A percentile compares a stretch with the other conserved stretches of the same genome.
These are phyloP conservation scores for Mycetomoellerius zeteki DNA, from an alignment of 1,140 invertebrate species.

Conservation along the genomic window DNA sequence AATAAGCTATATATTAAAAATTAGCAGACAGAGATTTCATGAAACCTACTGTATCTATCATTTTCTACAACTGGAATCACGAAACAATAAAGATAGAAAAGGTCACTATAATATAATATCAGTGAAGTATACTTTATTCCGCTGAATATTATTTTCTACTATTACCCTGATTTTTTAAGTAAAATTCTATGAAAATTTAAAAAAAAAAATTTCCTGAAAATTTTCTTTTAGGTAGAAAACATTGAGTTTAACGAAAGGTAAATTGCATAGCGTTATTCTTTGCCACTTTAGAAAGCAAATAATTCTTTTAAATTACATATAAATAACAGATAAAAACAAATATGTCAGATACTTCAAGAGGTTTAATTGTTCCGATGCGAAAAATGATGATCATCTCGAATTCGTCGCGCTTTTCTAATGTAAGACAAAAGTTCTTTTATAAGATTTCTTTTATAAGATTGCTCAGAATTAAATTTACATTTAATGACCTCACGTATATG, in stretches of 20 bases:
- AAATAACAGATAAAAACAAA: neutral
- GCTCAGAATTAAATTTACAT: slow-evolving; percentile 9
- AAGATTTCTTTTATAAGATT: neutral
- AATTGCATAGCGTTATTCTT: neutral
- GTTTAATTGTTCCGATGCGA: neutral
- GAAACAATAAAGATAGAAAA: too few species aligned
- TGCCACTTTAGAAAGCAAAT: neutral
- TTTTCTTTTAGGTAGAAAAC: too few species aligned
- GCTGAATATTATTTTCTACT: too few species aligned
- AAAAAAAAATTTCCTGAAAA: too few species aligned
- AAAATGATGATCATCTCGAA: neutral
- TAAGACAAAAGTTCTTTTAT: neutral
- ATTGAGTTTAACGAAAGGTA: neutral
- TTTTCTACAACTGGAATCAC: too few species aligned
- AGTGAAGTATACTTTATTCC: too few species aligned
- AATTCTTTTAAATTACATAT: neutral
- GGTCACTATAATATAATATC: too few species aligned
- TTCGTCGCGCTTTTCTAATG: neutral
- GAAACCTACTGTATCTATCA: too few species aligned
- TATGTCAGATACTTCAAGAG: neutral
- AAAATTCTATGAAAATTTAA: too few species aligned
- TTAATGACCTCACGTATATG: slow-evolving; percentile 24
- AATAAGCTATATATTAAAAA: too few species aligned
- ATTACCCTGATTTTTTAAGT: too few species aligned
- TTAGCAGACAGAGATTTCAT: too few species aligned